These are phyloP conservation scores for Lasioglossum pauxillum DNA, from an alignment of 2,888 invertebrate genomes.

Conservation along the genomic window DNA sequence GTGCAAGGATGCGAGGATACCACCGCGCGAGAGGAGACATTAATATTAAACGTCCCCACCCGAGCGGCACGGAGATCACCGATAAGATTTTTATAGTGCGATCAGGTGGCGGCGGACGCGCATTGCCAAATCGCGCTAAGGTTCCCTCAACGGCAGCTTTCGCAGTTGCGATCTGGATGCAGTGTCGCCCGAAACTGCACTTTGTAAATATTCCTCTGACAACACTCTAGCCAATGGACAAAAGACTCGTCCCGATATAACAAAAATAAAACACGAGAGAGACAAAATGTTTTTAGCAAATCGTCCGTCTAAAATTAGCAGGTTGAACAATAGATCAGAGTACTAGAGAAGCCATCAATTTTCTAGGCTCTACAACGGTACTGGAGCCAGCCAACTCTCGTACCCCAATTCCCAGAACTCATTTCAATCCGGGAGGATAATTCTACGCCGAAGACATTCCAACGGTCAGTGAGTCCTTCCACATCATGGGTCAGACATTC, in stretches of 20 bases:
- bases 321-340: slow-evolving; percentile 56
- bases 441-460: slow-evolving; percentile 67
- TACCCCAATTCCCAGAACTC: slow-evolving; percentile 68
- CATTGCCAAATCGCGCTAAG: slow-evolving; percentile 73
- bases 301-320: slow-evolving; percentile 62
- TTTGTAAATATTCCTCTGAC: neutral
- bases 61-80: slow-evolving; percentile 68
- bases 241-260: neutral
- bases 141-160: slow-evolving; percentile 48
- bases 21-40: slow-evolving; percentile 75
- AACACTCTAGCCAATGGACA: neutral
- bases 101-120: slow-evolving; percentile 69
- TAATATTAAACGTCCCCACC: slow-evolving; percentile 78
- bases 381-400: slow-evolving; percentile 56
- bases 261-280: neutral
- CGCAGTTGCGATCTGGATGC: neutral
- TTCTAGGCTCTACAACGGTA: slow-evolving; percentile 60
- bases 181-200: neutral
- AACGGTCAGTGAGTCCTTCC: slow-evolving; percentile 62
- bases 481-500: slow-evolving; percentile 56
- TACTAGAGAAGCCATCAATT: slow-evolving; percentile 67
- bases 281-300: slow-evolving; percentile 33
- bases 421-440: slow-evolving; percentile 69
- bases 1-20: slow-evolving; percentile 69
- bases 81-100: slow-evolving; percentile 78